phyloP scores from a whole-genome alignment of 2,113 vertebrate species.

The Brachyhypopomus gauderio region DNA sequence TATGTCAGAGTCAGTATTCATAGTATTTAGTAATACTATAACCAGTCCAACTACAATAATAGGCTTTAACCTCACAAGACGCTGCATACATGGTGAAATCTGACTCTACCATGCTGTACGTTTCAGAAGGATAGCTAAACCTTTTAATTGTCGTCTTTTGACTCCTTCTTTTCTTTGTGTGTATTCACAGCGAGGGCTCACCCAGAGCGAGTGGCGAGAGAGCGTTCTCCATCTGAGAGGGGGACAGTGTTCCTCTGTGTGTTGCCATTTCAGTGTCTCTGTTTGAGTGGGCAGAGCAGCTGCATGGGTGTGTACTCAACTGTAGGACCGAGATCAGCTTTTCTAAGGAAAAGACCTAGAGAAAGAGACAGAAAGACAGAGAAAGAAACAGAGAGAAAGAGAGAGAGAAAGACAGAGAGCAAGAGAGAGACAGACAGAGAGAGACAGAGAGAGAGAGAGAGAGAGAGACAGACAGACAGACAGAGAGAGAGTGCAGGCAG shows the following conservation, averaged over 20 bases:
- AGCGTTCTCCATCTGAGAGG: background rate
- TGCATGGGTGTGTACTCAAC: slow-evolving; percentile 1
- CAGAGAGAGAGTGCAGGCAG: slow-evolving; percentile 62
- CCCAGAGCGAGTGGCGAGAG: too few relatives aligned
- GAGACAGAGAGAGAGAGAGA: background rate
- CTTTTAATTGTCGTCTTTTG: too few relatives aligned
- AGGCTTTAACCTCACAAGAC: slow-evolving; percentile 2
- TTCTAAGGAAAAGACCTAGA: background rate
- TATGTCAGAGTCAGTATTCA: slow-evolving; percentile 9
- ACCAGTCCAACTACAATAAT: slow-evolving; percentile 25
- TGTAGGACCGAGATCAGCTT: background rate
- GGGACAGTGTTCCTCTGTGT: background rate
- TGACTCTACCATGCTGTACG: too few relatives aligned
- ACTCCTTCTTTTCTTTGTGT: too few relatives aligned
- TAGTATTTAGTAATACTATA: background rate
- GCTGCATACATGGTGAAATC: too few relatives aligned
- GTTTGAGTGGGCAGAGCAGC: background rate
- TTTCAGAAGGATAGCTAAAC: too few relatives aligned
- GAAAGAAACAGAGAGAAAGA: background rate
- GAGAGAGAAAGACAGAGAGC: slow-evolving; percentile 17
- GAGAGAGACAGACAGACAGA: slow-evolving; percentile 1
- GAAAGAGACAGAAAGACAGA: background rate
- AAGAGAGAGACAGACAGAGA: background rate
- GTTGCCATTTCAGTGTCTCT: background rate
- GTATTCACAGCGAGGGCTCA: too few relatives aligned